Evolutionary conservation across 2,888 invertebrate species (phyloP), one percentile per base, ranked within the genome.

Genomic region (Eristalis pertinax): DNA sequence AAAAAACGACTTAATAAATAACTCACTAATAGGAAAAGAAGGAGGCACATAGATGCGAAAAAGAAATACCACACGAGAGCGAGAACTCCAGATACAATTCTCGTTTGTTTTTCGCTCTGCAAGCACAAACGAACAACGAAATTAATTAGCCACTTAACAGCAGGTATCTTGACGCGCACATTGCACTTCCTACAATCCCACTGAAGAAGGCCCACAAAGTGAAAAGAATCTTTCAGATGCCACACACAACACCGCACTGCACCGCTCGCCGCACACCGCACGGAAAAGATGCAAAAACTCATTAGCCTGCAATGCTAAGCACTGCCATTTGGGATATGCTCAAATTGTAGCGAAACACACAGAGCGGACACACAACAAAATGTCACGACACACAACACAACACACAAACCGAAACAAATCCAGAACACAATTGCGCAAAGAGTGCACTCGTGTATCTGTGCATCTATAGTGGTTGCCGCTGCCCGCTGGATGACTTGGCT

Each of bases 141-240:
- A 87, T 84, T 87, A 87, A 87, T 87, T 83, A 87, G 84, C 87
- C 87, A 87, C 87, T 87, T 87, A 87, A 78, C 77, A 83, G 67
- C 84, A 87, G 79, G 87, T 84, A 87, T 87, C 84, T 87, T 87
- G 67, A 87, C 84, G 87, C 87, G 87, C 84, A 50, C 50, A 84
- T 76, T 75, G 75, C 84, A 87, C 83, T 86, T 86, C 86, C 86
- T 86, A 64, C 62, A 35, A 50, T 50, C 50, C 50, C 50, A 50
- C 32, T 8, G 32, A 32, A 32, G 50, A 50, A 50, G 50, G 50
- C 50, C 50, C 19, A 50, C 50, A 50, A 19, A 19, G 50, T 43
- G 11, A 73, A 60, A 60, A 60, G 60, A 60, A 60, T 60, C 60
- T 60, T 15, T 50, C 50, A 50, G 50, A 50, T 50, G 19, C 50